These are phyloP conservation scores for Synanthedon vespiformis DNA, from an alignment of 2,888 invertebrate species.

Conservation along the genomic window DNA sequence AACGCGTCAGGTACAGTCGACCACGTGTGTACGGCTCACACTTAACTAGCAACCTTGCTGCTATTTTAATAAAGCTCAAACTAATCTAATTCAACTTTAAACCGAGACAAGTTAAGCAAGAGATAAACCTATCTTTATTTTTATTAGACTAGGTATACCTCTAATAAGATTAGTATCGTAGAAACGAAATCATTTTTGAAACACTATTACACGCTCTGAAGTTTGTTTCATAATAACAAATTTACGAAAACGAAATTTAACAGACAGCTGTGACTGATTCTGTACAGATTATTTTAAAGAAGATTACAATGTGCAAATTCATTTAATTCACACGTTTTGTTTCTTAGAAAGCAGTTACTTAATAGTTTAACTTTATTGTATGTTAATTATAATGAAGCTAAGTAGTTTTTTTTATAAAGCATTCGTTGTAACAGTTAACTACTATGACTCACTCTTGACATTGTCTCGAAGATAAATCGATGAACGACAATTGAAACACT, in stretches of 20 bases:
- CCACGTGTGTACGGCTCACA: background rate
- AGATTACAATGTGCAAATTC: background rate
- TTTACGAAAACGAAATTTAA: too few species aligned
- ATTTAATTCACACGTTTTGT: slow-evolving; percentile 1
- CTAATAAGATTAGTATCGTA: too few species aligned
- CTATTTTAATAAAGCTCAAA: background rate
- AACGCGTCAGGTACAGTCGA: background rate
- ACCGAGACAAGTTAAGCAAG: too few species aligned
- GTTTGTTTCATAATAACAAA: too few species aligned
- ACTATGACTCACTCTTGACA: slow-evolving; percentile 17
- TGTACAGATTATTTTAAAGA: too few species aligned
- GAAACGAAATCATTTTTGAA: too few species aligned
- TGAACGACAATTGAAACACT: slow-evolving; percentile 20
- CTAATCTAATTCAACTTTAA: too few species aligned
- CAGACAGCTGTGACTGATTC: too few species aligned
- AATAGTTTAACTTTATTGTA: slow-evolving; percentile 14
- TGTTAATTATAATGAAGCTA: slow-evolving; percentile 23
- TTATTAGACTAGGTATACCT: too few species aligned
- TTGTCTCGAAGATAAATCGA: slow-evolving; percentile 8
- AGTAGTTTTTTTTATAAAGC: slow-evolving; percentile 4
- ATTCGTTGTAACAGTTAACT: slow-evolving; percentile 6
- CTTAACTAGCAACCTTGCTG: background rate
- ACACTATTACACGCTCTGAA: too few species aligned
- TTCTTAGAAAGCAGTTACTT: slow-evolving; percentile 6
- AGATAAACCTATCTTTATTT: too few species aligned